These are phyloP conservation scores for Bucorvus abyssinicus DNA, from an alignment of 2,797 vertebrate genomes.

Conservation along the genomic window DNA sequence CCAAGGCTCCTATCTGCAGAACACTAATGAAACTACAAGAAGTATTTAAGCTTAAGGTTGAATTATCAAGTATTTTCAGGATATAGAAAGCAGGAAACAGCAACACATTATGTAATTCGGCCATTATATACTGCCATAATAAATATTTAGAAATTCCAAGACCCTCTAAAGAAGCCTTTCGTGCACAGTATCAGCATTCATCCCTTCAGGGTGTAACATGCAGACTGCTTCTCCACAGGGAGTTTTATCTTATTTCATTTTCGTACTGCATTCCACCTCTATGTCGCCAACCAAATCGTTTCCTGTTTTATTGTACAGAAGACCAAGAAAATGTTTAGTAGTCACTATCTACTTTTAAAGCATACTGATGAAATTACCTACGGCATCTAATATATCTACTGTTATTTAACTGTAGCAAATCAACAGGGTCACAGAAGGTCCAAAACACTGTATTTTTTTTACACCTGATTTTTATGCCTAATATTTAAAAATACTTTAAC, in stretches of 20 bases:
- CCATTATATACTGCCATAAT: slow-evolving; percentile 71
- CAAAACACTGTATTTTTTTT: not conserved
- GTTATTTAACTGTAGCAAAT: not conserved
- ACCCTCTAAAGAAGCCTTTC: slow-evolving; percentile 68
- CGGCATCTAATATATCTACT: slow-evolving; percentile 25
- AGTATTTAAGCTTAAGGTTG: slow-evolving; percentile 43
- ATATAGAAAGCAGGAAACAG: slow-evolving; percentile 69
- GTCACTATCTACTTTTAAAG: slow-evolving; percentile 61
- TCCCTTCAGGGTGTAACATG: slow-evolving; percentile 66
- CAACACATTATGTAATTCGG: slow-evolving; percentile 69
- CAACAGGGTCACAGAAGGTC: not conserved
- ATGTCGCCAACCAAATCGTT: slow-evolving; percentile 74
- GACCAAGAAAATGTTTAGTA: slow-evolving; percentile 58
- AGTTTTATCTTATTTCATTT: slow-evolving; percentile 76
- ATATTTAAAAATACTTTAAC: slow-evolving; percentile 3
- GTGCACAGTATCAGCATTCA: slow-evolving; percentile 71
- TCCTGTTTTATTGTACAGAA: slow-evolving; percentile 71
- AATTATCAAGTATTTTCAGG: slow-evolving; percentile 69
- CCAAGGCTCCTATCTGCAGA: slow-evolving; percentile 39
- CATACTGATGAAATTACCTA: slow-evolving; percentile 58
- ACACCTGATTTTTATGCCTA: not conserved
- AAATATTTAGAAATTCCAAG: slow-evolving; percentile 77
- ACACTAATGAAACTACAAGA: slow-evolving; percentile 29
- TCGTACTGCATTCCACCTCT: slow-evolving; percentile 64
- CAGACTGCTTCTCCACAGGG: slow-evolving; percentile 62